Evolutionary conservation across 1,140 invertebrate species (phyloP).

Genomic region (Brachionus rubens): DNA sequence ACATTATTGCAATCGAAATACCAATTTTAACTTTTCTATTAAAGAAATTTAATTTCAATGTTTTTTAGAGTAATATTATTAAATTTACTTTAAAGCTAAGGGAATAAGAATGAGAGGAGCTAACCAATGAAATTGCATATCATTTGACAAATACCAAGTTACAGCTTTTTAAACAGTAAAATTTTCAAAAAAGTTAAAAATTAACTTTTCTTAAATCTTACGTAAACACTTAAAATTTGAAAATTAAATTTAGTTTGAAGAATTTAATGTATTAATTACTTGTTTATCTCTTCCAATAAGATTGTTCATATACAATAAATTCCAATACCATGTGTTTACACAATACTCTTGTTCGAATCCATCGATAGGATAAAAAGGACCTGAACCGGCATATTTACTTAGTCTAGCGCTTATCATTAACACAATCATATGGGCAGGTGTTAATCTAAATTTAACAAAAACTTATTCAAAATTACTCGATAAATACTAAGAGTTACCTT

Average conservation of each 20-base stretch:
- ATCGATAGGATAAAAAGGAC: constrained; percentile 2
- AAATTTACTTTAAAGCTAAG: constrained; percentile 44
- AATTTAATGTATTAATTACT: no score
- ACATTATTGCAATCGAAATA: not conserved
- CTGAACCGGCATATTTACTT: not conserved
- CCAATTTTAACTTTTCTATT: constrained; percentile 26
- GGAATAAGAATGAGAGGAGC: constrained; percentile 65
- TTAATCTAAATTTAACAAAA: constrained; percentile 16
- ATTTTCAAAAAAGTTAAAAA: not conserved
- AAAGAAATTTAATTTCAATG: constrained; percentile 51
- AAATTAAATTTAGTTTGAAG: no score
- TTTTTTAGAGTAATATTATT: constrained; percentile 14
- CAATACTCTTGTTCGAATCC: constrained; percentile 2
- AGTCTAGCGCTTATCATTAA: constrained; percentile 21
- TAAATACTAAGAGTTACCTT: no score
- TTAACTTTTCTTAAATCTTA: constrained; percentile 6
- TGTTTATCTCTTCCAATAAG: not conserved
- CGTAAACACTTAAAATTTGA: constrained; percentile 32
- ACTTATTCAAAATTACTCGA: not conserved
- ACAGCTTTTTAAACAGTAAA: constrained; percentile 66
- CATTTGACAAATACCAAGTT: constrained; percentile 76
- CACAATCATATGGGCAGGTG: constrained; percentile 13
- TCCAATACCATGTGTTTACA: constrained; percentile 7
- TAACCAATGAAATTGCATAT: constrained; percentile 73
- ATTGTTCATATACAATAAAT: constrained; percentile 36